Percentiles rank a stretch among this genome's conserved stretches.
These are phyloP conservation scores for Jaculus jaculus DNA, from an alignment of 2,113 vertebrate species.

Conservation along the genomic window DNA sequence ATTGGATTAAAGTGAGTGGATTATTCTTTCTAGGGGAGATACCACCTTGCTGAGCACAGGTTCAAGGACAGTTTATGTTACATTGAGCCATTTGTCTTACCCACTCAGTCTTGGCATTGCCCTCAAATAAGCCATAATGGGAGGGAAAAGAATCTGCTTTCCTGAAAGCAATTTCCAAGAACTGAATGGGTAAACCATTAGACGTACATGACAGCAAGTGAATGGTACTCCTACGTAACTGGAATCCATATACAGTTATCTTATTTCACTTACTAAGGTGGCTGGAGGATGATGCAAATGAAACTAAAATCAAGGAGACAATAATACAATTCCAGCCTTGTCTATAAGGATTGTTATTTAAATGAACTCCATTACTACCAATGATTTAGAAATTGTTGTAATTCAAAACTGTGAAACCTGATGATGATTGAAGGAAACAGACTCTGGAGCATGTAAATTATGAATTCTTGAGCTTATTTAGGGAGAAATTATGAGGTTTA, in stretches of 20 bases:
- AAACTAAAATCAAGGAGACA: conserved; percentile 50
- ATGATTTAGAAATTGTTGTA: not conserved
- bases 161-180: conserved; percentile 30
- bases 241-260: not conserved
- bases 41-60: not conserved
- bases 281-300: conserved; percentile 31
- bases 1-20: not conserved
- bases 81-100: not conserved
- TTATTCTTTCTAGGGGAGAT: not conserved
- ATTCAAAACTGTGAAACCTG: not conserved
- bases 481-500: no score
- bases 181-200: not conserved
- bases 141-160: not conserved
- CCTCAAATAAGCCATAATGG: not conserved
- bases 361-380: conserved; percentile 38
- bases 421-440: no score
- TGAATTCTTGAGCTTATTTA: no score
- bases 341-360: conserved; percentile 23
- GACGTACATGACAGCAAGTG: conserved; percentile 5
- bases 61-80: not conserved
- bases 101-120: not conserved
- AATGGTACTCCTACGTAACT: not conserved
- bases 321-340: not conserved
- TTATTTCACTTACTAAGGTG: not conserved
- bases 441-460: no score